Conservation (phyloP, 1,140 invertebrate species). For the Pristionchus pacificus region DNA sequence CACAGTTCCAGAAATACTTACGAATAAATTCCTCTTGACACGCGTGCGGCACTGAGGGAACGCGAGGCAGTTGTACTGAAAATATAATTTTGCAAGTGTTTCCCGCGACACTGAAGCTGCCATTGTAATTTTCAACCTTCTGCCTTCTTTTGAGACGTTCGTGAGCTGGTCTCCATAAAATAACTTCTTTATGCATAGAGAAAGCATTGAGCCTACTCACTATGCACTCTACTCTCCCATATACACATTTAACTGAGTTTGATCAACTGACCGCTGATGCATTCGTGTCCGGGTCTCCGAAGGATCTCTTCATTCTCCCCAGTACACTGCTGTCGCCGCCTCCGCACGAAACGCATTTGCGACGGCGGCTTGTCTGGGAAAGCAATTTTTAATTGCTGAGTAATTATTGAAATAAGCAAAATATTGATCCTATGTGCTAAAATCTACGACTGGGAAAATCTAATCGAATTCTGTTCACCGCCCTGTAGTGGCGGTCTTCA, state of each 20-base stretch:
- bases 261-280: constrained; percentile 40
- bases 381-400: constrained; percentile 27
- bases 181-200: no score
- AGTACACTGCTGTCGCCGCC: constrained; percentile 2
- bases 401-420: not conserved
- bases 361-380: constrained; percentile 17
- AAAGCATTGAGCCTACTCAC: no score
- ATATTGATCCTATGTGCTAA: not conserved
- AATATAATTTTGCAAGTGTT: constrained; percentile 18
- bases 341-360: constrained; percentile 32
- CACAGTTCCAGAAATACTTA: no score
- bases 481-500: no score
- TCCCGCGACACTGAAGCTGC: no score
- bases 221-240: no score
- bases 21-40: constrained; percentile 38
- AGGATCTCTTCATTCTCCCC: constrained; percentile 37
- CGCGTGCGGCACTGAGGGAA: constrained; percentile 42
- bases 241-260: no score
- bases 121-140: no score
- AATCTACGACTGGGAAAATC: constrained; percentile 8
- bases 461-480: constrained; percentile 12
- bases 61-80: constrained; percentile 38
- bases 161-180: no score
- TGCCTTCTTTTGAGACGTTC: no score
- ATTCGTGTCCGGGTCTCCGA: constrained; percentile 43